Percentiles rank a stretch among this genome's conserved stretches.
Conservation (phyloP, 2,888 invertebrate genomes). For the Apoda limacodes region DNA sequence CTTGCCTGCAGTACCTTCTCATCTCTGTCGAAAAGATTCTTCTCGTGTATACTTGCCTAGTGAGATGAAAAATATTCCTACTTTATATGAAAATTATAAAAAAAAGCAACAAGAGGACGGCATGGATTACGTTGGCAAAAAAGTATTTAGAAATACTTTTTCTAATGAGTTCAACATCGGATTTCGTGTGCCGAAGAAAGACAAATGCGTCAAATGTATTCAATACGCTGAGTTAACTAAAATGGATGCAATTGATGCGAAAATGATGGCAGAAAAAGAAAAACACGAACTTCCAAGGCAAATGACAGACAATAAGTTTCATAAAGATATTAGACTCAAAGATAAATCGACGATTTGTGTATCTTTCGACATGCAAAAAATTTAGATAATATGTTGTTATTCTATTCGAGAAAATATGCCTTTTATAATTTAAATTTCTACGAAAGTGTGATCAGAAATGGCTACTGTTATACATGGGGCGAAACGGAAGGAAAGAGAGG, state of each 20-base stretch:
- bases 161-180: slow-evolving; percentile 18
- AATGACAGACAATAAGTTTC: background rate
- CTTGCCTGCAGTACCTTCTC: slow-evolving; percentile 19
- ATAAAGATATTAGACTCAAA: slow-evolving; percentile 1
- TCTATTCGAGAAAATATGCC: slow-evolving; percentile 7
- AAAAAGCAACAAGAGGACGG: slow-evolving; percentile 4
- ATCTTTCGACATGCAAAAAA: slow-evolving; percentile 10
- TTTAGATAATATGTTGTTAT: slow-evolving; percentile 4
- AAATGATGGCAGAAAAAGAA: background rate
- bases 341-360: slow-evolving; percentile 3
- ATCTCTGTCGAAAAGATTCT: slow-evolving; percentile 19
- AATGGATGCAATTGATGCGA: background rate
- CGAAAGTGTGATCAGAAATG: slow-evolving; percentile 17
- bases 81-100: slow-evolving; percentile 17
- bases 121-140: slow-evolving; percentile 16
- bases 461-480: slow-evolving; percentile 1
- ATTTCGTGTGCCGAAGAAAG: slow-evolving; percentile 21
- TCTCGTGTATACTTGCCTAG: slow-evolving; percentile 10
- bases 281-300: slow-evolving; percentile 1
- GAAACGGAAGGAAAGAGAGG: slow-evolving; percentile 2
- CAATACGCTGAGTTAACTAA: background rate
- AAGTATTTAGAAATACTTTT: slow-evolving; percentile 19
- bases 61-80: slow-evolving; percentile 13
- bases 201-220: slow-evolving; percentile 19
- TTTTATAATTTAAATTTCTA: slow-evolving; percentile 20